Evolutionary conservation across 2,113 vertebrate species (phyloP), one percentile per base, ranked within the genome.

Genomic region (Halichoeres trimaculatus): DNA sequence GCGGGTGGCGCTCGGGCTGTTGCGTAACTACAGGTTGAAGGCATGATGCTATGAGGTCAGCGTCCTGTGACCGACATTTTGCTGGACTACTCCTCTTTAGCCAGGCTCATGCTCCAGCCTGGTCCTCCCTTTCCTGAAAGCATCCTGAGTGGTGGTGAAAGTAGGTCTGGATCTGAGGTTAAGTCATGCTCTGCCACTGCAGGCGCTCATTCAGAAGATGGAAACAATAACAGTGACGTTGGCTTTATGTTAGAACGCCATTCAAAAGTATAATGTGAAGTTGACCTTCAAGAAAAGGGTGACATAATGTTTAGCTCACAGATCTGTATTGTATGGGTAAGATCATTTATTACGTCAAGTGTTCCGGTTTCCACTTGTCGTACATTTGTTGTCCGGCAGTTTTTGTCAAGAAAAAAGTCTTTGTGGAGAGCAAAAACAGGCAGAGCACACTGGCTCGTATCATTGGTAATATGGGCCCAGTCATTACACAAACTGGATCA

Each of bases 21-120:
- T 89, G 75, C 60, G 16, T 89, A 91, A 90, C 48, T 41, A 12
- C 59, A 51, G 76, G 51, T 76, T 61, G 81, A 77, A 85, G 82
- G 60, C 58, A 76, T 14, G 51, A 45, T 57, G 76, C 34, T 63
- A 47, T 89, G 87, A 91, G 86, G 87, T 91, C 87, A 88, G 67
- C 48, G 6, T 30, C 71, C 66, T 74, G 69, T 87, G 80, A 85
- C 85, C 71, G 50, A 86, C 70, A 84, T 84, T 74, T 40, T 65
- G 75, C 69, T 70, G 56, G 59, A 38, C 20, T 36, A 19, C 43
- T 61, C 26, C 54, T 63, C 52, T 73, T 24, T 52, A 52, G 74
- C 57, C 56, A 1, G 53, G 47, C 81, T 83, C 74, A 55, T 80
- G 50, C 72, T 62, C 35, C 55, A 59, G 69, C 59, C 72, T 48